phyloP scores from a whole-genome alignment of 2,113 vertebrate genomes.

The Tyrannus savana region DNA sequence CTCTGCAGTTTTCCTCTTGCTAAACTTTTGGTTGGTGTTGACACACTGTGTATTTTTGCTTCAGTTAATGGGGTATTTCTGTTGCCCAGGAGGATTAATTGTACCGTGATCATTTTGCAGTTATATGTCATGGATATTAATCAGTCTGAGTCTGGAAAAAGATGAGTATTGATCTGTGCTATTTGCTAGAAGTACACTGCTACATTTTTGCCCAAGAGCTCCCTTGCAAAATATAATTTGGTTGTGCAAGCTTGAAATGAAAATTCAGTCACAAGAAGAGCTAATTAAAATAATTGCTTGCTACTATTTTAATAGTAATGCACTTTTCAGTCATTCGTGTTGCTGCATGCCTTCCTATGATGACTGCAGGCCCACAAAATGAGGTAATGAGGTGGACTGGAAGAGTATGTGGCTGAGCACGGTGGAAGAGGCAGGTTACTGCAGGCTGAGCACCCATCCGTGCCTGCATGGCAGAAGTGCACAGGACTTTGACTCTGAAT shows the following conservation, averaged over 20 bases:
- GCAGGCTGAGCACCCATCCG: background rate
- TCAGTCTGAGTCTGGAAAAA: constrained; percentile 25
- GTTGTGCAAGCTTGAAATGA: background rate
- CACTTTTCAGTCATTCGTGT: background rate
- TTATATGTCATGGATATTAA: constrained; percentile 34
- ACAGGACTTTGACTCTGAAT: fast-evolving
- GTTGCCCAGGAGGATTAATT: constrained; percentile 30
- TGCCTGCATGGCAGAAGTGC: background rate
- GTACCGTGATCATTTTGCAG: background rate
- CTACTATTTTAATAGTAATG: constrained; percentile 26
- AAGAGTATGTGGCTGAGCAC: fast-evolving
- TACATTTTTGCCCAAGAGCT: background rate
- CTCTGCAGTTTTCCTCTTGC: background rate
- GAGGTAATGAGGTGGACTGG: background rate
- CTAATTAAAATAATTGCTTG: constrained; percentile 36
- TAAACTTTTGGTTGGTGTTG: background rate
- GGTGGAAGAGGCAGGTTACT: background rate
- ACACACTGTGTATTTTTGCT: background rate
- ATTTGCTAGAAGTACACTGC: background rate
- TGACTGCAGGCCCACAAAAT: background rate
- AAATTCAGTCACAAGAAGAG: background rate
- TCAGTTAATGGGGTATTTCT: constrained; percentile 28
- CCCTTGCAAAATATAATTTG: background rate
- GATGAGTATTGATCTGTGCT: constrained; percentile 49
- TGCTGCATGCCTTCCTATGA: background rate